A percentile compares a stretch with the other conserved stretches of the same genome.
These are phyloP conservation scores for Ceratotherium simum DNA, from an alignment of 2,113 vertebrate genomes.

Conservation along the genomic window DNA sequence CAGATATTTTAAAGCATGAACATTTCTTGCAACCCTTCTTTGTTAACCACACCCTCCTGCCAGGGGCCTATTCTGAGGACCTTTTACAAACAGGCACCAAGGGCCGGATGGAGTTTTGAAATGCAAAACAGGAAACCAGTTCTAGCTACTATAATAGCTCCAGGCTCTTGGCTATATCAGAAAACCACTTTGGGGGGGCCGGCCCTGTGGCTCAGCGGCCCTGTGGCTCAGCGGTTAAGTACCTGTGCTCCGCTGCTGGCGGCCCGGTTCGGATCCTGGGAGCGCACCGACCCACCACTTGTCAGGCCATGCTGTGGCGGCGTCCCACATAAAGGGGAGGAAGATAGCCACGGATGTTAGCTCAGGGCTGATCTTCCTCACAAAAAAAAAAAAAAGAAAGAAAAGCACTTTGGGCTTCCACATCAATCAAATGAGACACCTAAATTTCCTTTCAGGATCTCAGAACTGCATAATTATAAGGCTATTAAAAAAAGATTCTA, in stretches of 20 bases:
- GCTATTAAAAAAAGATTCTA: background rate
- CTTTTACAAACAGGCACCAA: background rate
- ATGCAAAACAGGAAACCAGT: background rate
- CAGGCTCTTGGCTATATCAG: background rate
- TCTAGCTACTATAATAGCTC: background rate
- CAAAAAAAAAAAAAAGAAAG: too few relatives aligned
- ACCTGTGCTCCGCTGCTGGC: too few relatives aligned
- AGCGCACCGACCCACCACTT: too few relatives aligned
- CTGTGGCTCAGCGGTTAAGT: too few relatives aligned
- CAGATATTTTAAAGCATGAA: slow-evolving; percentile 29
- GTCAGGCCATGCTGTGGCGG: too few relatives aligned
- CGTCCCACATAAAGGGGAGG: too few relatives aligned
- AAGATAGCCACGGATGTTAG: too few relatives aligned
- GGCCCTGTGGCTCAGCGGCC: too few relatives aligned
- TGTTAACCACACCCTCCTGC: background rate
- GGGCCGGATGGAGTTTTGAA: background rate
- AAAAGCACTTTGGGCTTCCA: background rate
- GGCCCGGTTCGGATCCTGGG: too few relatives aligned
- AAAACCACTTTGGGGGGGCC: background rate
- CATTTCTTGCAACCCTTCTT: background rate
- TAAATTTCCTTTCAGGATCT: slow-evolving; percentile 32
- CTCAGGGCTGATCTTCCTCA: too few relatives aligned
- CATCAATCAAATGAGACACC: slow-evolving; percentile 16
- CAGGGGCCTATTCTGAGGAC: background rate
- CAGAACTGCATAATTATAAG: background rate